phyloP scores from a whole-genome alignment of 1,140 invertebrate species.

The Drosophila obscura region DNA sequence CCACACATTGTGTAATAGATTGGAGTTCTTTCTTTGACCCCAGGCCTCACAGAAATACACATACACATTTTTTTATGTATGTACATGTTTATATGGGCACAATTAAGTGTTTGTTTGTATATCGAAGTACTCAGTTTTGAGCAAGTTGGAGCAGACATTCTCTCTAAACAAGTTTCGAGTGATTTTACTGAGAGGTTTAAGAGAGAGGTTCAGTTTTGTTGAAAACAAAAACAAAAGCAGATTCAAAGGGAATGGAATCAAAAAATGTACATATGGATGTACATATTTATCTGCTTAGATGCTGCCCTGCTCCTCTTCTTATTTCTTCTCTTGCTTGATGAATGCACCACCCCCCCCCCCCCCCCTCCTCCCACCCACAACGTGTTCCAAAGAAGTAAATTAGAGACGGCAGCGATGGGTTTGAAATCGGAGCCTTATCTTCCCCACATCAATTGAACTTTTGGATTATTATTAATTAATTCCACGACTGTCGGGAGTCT shows the following conservation, averaged over 20 bases:
- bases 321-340: too few relatives aligned
- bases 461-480: background rate
- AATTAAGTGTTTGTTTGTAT: constrained; percentile 27
- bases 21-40: constrained; percentile 46
- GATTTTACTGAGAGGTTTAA: constrained; percentile 8
- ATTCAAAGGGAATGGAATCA: constrained; percentile 11
- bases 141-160: constrained; percentile 22
- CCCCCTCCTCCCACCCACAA: too few relatives aligned
- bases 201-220: constrained; percentile 3
- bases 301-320: too few relatives aligned
- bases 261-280: constrained; percentile 22
- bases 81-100: background rate
- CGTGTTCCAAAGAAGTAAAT: too few relatives aligned
- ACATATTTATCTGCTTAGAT: background rate
- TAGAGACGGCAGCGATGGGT: too few relatives aligned
- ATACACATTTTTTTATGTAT: background rate
- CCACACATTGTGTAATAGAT: constrained; percentile 61
- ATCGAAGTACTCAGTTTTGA: constrained; percentile 43
- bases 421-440: too few relatives aligned
- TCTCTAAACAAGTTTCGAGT: constrained; percentile 56
- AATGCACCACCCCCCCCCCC: too few relatives aligned
- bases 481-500: background rate
- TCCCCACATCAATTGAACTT: too few relatives aligned
- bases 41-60: constrained; percentile 30
- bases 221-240: constrained; percentile 13